These are phyloP conservation scores for Pseudocheirus occidentalis DNA, from an alignment of 2,797 vertebrate species.

Conservation along the genomic window DNA sequence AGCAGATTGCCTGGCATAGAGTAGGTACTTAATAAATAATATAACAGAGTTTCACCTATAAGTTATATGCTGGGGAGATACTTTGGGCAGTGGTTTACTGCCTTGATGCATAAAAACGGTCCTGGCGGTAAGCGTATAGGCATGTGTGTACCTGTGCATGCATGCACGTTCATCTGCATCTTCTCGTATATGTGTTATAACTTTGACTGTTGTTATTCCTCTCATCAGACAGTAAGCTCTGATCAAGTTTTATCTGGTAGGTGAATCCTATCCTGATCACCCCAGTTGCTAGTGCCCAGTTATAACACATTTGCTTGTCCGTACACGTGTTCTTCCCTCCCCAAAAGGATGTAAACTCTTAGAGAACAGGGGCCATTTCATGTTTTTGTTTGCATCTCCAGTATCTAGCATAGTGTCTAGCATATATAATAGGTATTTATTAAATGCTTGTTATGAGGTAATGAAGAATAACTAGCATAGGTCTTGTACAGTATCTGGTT, in stretches of 20 bases:
- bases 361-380: background rate
- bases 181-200: background rate
- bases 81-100: too few relatives aligned
- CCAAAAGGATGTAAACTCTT: background rate
- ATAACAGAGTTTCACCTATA: too few relatives aligned
- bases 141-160: background rate
- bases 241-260: background rate
- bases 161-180: too few relatives aligned
- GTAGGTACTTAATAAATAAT: too few relatives aligned
- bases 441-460: background rate
- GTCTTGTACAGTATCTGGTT: background rate
- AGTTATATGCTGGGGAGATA: too few relatives aligned
- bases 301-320: background rate
- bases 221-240: background rate
- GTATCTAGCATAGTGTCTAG: background rate
- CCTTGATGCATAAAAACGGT: too few relatives aligned
- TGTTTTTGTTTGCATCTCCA: too few relatives aligned
- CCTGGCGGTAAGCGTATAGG: background rate
- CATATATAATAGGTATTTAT: background rate
- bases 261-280: background rate
- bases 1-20: too few relatives aligned
- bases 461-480: background rate
- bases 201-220: background rate
- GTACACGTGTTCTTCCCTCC: background rate
- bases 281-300: background rate